A percentile compares a stretch with the other conserved stretches of the same genome.
phyloP scores from a whole-genome alignment of 2,797 vertebrate species.

The Prionace glauca region DNA sequence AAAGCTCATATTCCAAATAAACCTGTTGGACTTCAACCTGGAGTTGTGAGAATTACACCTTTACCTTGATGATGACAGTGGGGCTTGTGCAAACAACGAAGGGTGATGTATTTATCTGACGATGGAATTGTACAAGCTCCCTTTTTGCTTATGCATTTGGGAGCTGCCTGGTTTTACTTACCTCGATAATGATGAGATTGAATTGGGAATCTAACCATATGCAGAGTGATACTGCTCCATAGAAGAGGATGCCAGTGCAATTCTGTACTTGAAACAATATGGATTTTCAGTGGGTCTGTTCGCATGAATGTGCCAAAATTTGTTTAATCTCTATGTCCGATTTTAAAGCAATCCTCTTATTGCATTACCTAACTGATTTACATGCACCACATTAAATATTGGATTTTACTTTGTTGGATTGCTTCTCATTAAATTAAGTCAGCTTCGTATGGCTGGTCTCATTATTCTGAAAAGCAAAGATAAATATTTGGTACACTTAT shows the following conservation, averaged over 20 bases:
- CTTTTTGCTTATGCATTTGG: neutral
- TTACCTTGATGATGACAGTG: neutral
- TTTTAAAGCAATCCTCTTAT: conserved; percentile 28
- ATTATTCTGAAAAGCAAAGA: conserved; percentile 13
- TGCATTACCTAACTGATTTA: conserved; percentile 32
- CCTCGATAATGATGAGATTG: neutral
- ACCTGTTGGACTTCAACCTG: too few relatives aligned
- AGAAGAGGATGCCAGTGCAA: neutral
- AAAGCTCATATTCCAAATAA: too few relatives aligned
- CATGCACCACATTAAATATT: conserved; percentile 20
- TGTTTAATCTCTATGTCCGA: neutral
- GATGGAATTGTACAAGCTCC: neutral
- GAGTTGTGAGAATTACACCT: too few relatives aligned
- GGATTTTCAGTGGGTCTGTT: neutral
- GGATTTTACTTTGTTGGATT: conserved; percentile 20
- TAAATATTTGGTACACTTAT: neutral
- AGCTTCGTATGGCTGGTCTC: neutral
- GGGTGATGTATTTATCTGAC: neutral
- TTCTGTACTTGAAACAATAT: neutral
- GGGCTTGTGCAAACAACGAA: neutral
- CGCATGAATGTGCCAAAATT: neutral
- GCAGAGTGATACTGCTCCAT: neutral
- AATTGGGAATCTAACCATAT: neutral
- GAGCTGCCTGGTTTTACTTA: neutral
- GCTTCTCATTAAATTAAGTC: conserved; percentile 18